Evolutionary conservation across 2,888 invertebrate species (phyloP).

Genomic region (Yponomeuta sedellus): DNA sequence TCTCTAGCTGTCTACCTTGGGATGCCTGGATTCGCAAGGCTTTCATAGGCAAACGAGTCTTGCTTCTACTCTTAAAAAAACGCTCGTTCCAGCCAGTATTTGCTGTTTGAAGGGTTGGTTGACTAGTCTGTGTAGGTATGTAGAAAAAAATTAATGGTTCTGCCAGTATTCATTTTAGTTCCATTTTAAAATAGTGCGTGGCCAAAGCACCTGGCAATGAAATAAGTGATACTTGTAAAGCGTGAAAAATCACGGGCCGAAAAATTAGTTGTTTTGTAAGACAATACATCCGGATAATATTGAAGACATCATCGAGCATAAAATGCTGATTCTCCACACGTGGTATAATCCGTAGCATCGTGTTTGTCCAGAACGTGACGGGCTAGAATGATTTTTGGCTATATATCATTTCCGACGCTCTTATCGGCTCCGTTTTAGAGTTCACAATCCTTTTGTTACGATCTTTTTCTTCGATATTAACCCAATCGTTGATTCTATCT

Average conservation of each 20-base stretch:
- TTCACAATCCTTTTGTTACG: conserved; percentile 15
- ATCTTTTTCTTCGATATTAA: conserved; percentile 30
- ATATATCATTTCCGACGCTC: conserved; percentile 26
- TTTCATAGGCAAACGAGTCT: conserved; percentile 11
- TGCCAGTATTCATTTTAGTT: neutral
- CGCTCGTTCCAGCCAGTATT: neutral
- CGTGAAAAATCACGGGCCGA: neutral
- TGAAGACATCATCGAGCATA: conserved; percentile 42
- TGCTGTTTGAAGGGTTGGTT: neutral
- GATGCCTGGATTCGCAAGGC: conserved; percentile 2
- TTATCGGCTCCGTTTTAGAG: conserved; percentile 23
- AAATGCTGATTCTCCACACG: conserved; percentile 52
- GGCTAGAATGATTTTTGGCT: conserved; percentile 12
- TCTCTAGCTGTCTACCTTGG: conserved; percentile 11
- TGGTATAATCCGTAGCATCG: conserved; percentile 49
- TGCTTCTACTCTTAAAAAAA: neutral
- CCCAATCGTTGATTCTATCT: conserved; percentile 46
- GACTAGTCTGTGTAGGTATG: conserved; percentile 3
- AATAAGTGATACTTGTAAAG: neutral
- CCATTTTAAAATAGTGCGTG: neutral
- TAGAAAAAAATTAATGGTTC: neutral
- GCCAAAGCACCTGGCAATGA: neutral
- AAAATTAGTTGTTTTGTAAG: neutral
- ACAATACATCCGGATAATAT: conserved; percentile 7
- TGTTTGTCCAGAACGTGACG: conserved; percentile 55